Percentiles rank a stretch among this genome's conserved stretches.
These are phyloP conservation scores for Pheosia tremula DNA, from an alignment of 2,888 invertebrate species.

Conservation along the genomic window DNA sequence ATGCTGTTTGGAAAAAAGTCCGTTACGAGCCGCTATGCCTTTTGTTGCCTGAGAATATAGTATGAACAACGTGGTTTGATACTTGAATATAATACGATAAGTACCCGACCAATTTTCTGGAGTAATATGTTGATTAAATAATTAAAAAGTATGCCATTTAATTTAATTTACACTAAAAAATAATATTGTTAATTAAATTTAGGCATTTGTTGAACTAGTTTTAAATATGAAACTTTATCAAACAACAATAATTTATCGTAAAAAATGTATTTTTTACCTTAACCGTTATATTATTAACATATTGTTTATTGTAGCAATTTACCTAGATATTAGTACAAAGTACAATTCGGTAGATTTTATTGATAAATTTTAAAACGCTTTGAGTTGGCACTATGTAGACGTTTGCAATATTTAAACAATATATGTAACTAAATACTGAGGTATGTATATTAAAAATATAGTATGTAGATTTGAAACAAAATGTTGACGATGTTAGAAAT, in stretches of 20 bases:
- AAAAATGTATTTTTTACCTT: too few relatives aligned
- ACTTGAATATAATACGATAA: conserved; percentile 31
- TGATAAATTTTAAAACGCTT: too few relatives aligned
- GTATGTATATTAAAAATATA: not conserved
- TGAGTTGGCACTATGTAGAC: too few relatives aligned
- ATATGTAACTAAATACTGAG: too few relatives aligned
- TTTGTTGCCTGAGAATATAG: conserved; percentile 63
- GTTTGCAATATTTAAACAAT: too few relatives aligned
- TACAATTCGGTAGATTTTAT: not conserved
- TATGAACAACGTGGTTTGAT: conserved; percentile 45
- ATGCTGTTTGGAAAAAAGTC: conserved; percentile 69
- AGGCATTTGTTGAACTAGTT: too few relatives aligned
- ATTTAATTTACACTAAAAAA: not conserved
- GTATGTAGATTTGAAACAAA: not conserved
- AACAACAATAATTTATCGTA: too few relatives aligned
- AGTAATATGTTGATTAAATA: not conserved
- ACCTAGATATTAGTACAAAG: not conserved
- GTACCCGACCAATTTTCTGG: not conserved
- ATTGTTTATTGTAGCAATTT: not conserved
- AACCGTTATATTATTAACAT: too few relatives aligned
- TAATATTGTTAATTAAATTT: too few relatives aligned
- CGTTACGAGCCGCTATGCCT: conserved; percentile 76
- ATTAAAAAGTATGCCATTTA: not conserved
- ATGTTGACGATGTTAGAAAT: not conserved
- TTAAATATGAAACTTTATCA: too few relatives aligned